Conservation (phyloP, 1,140 invertebrate genomes). For the Lepidurus apus region DNA sequence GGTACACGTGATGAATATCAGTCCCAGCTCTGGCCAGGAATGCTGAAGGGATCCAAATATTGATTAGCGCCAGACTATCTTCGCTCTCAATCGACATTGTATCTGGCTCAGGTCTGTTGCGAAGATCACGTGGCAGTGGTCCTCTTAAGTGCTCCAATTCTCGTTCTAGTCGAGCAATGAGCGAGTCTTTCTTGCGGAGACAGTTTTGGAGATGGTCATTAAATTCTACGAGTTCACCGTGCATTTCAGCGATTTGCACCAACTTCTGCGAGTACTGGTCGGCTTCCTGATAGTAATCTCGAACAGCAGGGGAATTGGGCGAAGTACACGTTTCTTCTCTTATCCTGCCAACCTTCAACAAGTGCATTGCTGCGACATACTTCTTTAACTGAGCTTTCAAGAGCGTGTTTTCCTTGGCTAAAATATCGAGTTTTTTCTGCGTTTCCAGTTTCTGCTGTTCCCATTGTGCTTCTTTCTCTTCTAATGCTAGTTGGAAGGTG, state of each 20-base stretch:
- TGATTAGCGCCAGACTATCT: conserved; percentile 55
- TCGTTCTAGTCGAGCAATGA: conserved; percentile 56
- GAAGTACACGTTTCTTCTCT: background rate
- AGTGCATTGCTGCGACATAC: conserved; percentile 83
- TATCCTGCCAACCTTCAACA: conserved; percentile 53
- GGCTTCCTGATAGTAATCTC: conserved; percentile 32
- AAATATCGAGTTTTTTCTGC: conserved; percentile 22
- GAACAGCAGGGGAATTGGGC: background rate
- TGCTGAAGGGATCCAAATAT: conserved; percentile 84
- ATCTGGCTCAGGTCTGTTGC: conserved; percentile 35
- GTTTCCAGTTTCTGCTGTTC: conserved; percentile 29
- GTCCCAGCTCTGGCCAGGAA: conserved; percentile 73
- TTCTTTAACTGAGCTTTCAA: conserved; percentile 82
- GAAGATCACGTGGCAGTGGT: conserved; percentile 52
- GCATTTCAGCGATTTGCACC: conserved; percentile 92
- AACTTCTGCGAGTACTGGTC: conserved; percentile 74
- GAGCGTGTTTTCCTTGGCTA: conserved; percentile 71
- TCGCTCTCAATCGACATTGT: conserved; percentile 1
- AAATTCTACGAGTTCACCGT: conserved; percentile 90
- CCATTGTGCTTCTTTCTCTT: background rate
- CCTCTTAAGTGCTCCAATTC: conserved; percentile 67
- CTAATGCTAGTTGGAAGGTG: background rate
- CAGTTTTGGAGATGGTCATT: conserved; percentile 62
- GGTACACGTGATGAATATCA: conserved; percentile 78
- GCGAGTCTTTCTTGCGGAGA: conserved; percentile 56